Evolutionary conservation across 1,140 invertebrate genomes (phyloP).

Genomic region (Drosophila ficusphila): DNA sequence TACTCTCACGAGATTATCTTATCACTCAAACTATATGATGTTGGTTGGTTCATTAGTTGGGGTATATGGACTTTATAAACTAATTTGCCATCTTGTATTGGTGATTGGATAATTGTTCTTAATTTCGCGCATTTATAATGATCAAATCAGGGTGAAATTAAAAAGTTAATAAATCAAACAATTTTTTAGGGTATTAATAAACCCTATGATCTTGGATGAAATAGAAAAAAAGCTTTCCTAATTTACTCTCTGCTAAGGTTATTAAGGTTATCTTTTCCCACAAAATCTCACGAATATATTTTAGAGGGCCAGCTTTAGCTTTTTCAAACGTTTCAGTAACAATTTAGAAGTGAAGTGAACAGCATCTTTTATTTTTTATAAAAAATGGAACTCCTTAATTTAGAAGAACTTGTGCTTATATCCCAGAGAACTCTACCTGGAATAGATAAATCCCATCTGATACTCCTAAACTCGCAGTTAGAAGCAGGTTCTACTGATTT

Average conservation of each 20-base stretch:
- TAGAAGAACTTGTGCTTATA: constrained; percentile 52
- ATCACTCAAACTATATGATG: constrained; percentile 16
- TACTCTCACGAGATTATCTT: constrained; percentile 20
- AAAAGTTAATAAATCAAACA: background rate
- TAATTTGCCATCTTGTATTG: background rate
- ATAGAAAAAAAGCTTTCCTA: no score
- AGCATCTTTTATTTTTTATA: background rate
- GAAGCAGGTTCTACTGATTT: constrained; percentile 52
- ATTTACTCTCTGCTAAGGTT: background rate
- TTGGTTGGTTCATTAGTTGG: background rate
- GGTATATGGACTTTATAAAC: background rate
- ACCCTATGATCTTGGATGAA: background rate
- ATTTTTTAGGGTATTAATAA: background rate
- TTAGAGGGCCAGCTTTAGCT: background rate
- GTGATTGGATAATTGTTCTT: no score
- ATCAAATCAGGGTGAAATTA: background rate
- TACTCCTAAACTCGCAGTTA: constrained; percentile 31
- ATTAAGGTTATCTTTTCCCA: background rate
- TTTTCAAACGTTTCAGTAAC: background rate
- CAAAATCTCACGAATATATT: background rate
- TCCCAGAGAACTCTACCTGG: constrained; percentile 35
- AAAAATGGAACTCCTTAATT: constrained; percentile 49
- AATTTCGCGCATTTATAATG: no score
- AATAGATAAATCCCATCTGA: constrained; percentile 20
- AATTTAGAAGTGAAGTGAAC: background rate